Evolutionary conservation across 2,113 vertebrate genomes (phyloP).

Genomic region (Microcebus lehilahytsara): DNA sequence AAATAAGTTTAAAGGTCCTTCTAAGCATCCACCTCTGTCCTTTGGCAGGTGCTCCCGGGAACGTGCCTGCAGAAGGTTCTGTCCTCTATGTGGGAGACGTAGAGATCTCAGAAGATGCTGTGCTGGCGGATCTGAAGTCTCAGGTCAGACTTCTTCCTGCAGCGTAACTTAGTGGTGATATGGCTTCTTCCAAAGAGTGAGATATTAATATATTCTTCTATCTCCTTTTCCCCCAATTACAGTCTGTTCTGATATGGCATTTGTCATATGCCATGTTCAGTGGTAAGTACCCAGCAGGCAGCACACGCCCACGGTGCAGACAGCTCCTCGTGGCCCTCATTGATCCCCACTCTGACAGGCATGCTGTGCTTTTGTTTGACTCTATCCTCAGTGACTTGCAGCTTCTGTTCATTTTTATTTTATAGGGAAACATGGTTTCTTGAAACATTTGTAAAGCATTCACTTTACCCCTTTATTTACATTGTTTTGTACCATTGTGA

Average conservation of each 20-base stretch:
- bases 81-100: constrained; percentile 86
- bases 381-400: constrained; percentile 20
- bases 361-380: constrained; percentile 59
- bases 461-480: constrained; percentile 61
- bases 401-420: constrained; percentile 62
- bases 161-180: neutral
- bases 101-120: constrained; percentile 90
- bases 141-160: constrained; percentile 86
- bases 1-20: neutral
- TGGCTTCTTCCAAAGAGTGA: constrained; percentile 44
- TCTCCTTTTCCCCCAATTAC: constrained; percentile 77
- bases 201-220: constrained; percentile 73
- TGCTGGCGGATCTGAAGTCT: constrained; percentile 90
- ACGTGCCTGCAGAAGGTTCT: constrained; percentile 43
- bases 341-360: constrained; percentile 55
- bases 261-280: constrained; percentile 78
- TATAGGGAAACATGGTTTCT: constrained; percentile 54
- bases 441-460: constrained; percentile 40
- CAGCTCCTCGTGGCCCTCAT: constrained; percentile 40
- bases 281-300: constrained; percentile 79
- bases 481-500: constrained; percentile 62
- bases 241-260: constrained; percentile 82
- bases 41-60: constrained; percentile 63
- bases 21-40: neutral
- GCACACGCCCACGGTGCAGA: constrained; percentile 48